These are phyloP conservation scores for Chaetura pelagica DNA, from an alignment of 2,113 vertebrate species.

Conservation along the genomic window DNA sequence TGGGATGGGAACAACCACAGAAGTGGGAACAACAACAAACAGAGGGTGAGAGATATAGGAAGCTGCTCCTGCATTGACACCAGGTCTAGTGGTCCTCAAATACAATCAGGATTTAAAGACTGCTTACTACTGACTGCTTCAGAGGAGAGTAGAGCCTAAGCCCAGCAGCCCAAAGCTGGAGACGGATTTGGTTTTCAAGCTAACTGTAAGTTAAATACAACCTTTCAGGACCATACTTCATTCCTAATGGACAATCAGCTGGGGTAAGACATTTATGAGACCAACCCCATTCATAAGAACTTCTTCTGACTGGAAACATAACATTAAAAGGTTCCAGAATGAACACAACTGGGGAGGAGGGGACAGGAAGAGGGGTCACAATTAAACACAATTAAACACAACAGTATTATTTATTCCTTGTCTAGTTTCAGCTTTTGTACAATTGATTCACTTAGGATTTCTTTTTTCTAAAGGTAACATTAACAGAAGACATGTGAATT, in stretches of 20 bases:
- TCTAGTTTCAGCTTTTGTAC: background rate
- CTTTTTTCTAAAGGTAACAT: background rate
- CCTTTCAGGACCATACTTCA: rapidly evolving
- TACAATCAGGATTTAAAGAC: background rate
- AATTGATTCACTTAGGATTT: background rate
- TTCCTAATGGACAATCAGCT: background rate
- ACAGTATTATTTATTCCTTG: background rate
- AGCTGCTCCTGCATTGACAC: background rate
- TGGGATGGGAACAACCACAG: background rate
- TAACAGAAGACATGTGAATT: background rate
- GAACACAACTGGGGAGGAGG: background rate
- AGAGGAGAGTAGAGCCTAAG: background rate
- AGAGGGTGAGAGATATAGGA: background rate
- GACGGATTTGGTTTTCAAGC: background rate
- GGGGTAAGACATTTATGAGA: background rate
- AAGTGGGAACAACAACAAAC: background rate
- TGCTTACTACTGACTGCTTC: background rate
- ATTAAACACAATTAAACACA: background rate
- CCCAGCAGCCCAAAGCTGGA: background rate
- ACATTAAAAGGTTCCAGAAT: background rate
- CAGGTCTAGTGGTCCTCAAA: background rate
- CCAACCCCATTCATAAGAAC: background rate
- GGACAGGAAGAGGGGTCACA: too few species aligned
- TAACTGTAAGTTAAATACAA: background rate
- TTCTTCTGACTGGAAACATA: background rate